Evolutionary conservation across 37 sponge, comb jelly and placozoan species (phyloP), one percentile per base, ranked within the genome.

Genomic region (Crambe crambe): DNA sequence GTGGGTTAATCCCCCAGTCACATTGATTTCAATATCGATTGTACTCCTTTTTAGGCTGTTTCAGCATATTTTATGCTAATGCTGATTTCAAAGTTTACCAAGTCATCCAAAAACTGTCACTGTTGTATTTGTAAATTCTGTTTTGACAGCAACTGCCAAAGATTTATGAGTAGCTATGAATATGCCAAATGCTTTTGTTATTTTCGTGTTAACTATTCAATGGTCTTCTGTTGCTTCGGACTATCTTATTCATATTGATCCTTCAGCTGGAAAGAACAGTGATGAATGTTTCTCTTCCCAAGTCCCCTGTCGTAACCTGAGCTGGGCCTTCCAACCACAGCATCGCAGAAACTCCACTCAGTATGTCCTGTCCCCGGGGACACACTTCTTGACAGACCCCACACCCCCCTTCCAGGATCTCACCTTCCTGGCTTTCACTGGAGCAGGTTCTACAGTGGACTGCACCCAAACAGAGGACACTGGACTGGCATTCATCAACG

Each of bases 401-500:
- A 31, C 37, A 3, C 3, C 27, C 56, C 58, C 59, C 21, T 74
- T 58, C 42, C 27, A 72, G 27, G 37, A 41, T 23, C n/a, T 72
- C 5, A 42, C 9, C 23, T 43, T 47, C 35, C 5, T 83, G 29
- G 83, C 75, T 34, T 66, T 83, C 58, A 66, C 68, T 22, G 83
- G 83, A 23, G 47, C 29, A 1, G 60, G 64, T 21, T 59, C 38
- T 3, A 30, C 32, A 4, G 42, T 74, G 59, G 20, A 4, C 58
- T 74, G 75, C n/a, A 35, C 59, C 17, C n/a, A 31, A 2, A 17
- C n/a, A 35, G n/a, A n/a, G n/a, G 41, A 72, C 12, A 60, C 27
- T 40, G 83, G 88, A n/a, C 64, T 87, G 0, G 63, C 77, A 2
- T 82, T 87, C 51, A 37, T 67, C 56, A 51, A 58, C 1, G 72